Conservation (phyloP, 2,797 vertebrate species). For the Coregonus suidteri region DNA sequence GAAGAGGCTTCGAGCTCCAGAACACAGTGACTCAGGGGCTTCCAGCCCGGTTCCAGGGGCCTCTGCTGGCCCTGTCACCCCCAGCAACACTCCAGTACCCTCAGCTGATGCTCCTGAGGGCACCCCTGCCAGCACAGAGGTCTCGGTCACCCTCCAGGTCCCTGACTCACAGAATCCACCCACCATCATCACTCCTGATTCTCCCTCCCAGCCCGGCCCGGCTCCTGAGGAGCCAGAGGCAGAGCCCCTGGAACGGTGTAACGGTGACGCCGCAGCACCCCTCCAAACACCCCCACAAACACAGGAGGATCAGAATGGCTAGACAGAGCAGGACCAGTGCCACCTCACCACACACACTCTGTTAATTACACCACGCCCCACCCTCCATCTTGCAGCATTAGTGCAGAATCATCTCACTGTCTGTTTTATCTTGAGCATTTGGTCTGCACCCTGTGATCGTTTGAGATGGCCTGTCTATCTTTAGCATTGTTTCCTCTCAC, state of each 20-base stretch:
- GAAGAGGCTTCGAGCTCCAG: constrained; percentile 92
- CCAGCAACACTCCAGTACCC: constrained; percentile 63
- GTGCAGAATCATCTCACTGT: constrained; percentile 44
- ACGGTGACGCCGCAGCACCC: constrained; percentile 68
- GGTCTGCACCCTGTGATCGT: constrained; percentile 41
- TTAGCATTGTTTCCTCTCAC: constrained; percentile 49
- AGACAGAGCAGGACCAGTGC: constrained; percentile 39
- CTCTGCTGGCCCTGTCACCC: constrained; percentile 54
- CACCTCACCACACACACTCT: constrained; percentile 32
- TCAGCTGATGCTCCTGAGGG: constrained; percentile 61
- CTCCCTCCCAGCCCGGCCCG: constrained; percentile 48
- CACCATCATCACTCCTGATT: constrained; percentile 49
- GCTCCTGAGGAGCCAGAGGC: constrained; percentile 64
- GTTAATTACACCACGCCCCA: constrained; percentile 48
- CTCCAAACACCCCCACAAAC: constrained; percentile 71
- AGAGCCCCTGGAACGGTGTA: constrained; percentile 74
- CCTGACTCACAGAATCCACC: constrained; percentile 58
- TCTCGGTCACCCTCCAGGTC: constrained; percentile 64
- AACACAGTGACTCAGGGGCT: constrained; percentile 81
- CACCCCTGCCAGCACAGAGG: constrained; percentile 64
- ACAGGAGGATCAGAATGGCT: constrained; percentile 73
- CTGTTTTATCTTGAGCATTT: constrained; percentile 45
- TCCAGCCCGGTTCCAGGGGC: constrained; percentile 63
- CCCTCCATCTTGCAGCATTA: constrained; percentile 32
- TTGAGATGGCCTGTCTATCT: constrained; percentile 43